phyloP scores from a whole-genome alignment of 2,888 invertebrate species.

The Elegia similella region DNA sequence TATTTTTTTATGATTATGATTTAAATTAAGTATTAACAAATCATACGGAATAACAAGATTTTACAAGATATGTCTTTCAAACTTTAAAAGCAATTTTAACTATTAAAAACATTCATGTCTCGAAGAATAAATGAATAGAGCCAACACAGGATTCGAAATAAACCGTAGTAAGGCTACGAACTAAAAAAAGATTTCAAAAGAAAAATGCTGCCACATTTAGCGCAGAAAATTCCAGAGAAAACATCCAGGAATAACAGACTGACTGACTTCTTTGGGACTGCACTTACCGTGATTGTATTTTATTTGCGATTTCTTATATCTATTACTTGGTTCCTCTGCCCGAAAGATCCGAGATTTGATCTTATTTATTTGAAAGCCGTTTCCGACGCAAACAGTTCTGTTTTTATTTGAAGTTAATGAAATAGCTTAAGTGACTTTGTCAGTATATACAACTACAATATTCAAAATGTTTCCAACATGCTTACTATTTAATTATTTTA shows the following conservation, averaged over 20 bases:
- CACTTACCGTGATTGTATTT: slow-evolving; percentile 57
- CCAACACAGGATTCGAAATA: slow-evolving; percentile 14
- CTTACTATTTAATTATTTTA: too few relatives aligned
- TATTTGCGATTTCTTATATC: slow-evolving; percentile 42
- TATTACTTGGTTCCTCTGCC: slow-evolving; percentile 29
- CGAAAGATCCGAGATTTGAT: slow-evolving; percentile 1
- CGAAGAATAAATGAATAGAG: slow-evolving; percentile 14
- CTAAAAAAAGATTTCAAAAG: slow-evolving; percentile 32
- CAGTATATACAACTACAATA: too few relatives aligned
- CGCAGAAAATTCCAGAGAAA: slow-evolving; percentile 33
- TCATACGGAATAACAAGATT: not conserved
- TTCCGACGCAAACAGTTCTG: not conserved
- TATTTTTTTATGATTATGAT: too few relatives aligned
- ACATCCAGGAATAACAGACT: slow-evolving; percentile 44
- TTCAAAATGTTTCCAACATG: too few relatives aligned
- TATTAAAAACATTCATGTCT: slow-evolving; percentile 8
- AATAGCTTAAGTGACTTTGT: too few relatives aligned
- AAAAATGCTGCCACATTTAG: slow-evolving; percentile 39
- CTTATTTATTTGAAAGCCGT: slow-evolving; percentile 6
- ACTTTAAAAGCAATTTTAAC: not conserved
- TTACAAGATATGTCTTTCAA: not conserved
- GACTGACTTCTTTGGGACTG: slow-evolving; percentile 43
- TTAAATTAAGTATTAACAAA: not conserved
- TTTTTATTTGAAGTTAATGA: not conserved
- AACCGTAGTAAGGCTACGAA: slow-evolving; percentile 7